Percentiles rank a stretch among this genome's conserved stretches.
phyloP scores from a whole-genome alignment of 2,797 vertebrate genomes.

The Lerista edwardsae region DNA sequence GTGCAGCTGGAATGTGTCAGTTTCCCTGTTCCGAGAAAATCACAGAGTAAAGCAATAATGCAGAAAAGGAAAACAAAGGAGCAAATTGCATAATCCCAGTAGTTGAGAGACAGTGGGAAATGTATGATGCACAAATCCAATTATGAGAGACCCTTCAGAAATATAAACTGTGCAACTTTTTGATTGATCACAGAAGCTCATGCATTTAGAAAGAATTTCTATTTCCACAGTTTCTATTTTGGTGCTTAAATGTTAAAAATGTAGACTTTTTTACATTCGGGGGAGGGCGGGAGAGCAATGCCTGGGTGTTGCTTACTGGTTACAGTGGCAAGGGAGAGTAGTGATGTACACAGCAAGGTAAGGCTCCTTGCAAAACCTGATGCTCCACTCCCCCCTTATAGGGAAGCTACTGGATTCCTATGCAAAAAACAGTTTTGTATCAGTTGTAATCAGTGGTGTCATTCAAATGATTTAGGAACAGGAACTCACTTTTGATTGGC shows the following conservation, averaged over 20 bases:
- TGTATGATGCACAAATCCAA: background rate
- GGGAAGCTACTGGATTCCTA: no score
- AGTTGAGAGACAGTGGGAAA: background rate
- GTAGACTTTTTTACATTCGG: background rate
- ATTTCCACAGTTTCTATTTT: background rate
- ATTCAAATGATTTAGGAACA: no score
- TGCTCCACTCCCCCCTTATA: no score
- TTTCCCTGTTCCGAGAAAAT: constrained; percentile 8
- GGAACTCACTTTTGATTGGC: no score
- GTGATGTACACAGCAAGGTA: no score
- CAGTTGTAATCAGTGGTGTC: no score
- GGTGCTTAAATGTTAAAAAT: background rate
- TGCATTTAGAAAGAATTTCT: background rate
- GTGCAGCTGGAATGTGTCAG: background rate
- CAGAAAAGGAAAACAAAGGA: background rate
- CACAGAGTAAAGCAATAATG: background rate
- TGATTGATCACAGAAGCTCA: background rate
- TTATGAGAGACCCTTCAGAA: constrained; percentile 19
- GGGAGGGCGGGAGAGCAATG: no score
- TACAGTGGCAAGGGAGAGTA: no score
- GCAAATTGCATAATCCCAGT: background rate
- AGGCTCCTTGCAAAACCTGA: no score
- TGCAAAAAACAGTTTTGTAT: background rate
- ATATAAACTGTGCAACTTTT: background rate
- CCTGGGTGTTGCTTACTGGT: no score